Conservation (phyloP, 2,113 vertebrate species). For the Amblyornis subalaris region DNA sequence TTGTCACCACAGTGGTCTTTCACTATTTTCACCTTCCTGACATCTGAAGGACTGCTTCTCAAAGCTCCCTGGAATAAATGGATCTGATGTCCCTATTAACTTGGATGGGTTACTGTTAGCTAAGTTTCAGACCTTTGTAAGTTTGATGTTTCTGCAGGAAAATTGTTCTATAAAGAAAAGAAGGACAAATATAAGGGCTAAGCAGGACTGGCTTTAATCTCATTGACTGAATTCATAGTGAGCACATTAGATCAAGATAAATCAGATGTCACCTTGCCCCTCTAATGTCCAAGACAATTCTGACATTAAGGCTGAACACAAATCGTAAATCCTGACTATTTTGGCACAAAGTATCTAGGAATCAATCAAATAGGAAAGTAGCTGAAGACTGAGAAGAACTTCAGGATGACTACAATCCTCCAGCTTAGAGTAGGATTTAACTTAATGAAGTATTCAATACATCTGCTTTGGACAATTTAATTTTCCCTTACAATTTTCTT, state of each 20-base stretch:
- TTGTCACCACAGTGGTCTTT: neutral
- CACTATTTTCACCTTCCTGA: neutral
- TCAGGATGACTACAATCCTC: neutral
- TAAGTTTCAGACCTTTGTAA: neutral
- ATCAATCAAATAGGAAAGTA: neutral
- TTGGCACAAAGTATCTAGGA: neutral
- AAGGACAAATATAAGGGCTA: neutral
- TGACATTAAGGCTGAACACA: neutral
- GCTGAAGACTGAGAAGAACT: neutral
- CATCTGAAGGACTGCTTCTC: neutral
- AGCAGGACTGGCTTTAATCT: neutral
- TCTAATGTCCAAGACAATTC: neutral
- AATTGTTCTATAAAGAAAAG: neutral
- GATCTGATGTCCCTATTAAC: neutral
- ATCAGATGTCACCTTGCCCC: rapidly evolving
- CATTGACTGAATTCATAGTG: neutral
- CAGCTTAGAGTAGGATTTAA: neutral
- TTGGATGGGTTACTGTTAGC: neutral
- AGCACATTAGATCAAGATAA: neutral
- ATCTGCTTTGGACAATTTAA: neutral
- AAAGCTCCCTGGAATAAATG: neutral
- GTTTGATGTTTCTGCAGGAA: neutral
- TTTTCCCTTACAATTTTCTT: neutral
- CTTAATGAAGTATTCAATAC: neutral
- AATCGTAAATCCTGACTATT: neutral